Conservation (phyloP, 2,113 vertebrate species). For the Genyomyrus donnyi region DNA sequence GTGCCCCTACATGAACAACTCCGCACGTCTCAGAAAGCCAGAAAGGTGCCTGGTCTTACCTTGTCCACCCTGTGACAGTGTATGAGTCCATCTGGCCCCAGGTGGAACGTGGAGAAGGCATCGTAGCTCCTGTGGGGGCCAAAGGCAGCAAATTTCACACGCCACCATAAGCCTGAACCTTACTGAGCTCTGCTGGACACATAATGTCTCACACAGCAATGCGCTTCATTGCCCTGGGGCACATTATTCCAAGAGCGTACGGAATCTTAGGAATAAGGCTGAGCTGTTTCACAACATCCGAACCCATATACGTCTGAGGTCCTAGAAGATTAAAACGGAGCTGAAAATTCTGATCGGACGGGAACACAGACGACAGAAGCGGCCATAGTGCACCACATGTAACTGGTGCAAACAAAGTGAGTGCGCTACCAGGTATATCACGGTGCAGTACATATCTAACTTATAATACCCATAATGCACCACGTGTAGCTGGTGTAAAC, state of each 20-base stretch:
- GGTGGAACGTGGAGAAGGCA: constrained; percentile 82
- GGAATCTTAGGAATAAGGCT: background rate
- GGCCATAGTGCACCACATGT: too few relatives aligned
- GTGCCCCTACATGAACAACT: background rate
- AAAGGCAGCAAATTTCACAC: background rate
- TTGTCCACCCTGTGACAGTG: constrained; percentile 78
- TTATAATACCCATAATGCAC: too few relatives aligned
- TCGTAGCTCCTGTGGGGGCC: constrained; percentile 65
- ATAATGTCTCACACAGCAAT: background rate
- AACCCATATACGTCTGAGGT: too few relatives aligned
- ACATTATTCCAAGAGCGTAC: background rate
- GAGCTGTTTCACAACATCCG: background rate
- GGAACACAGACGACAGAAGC: too few relatives aligned
- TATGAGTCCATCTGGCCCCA: constrained; percentile 73
- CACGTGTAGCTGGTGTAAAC: too few relatives aligned
- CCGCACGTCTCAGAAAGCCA: background rate
- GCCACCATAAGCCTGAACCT: background rate
- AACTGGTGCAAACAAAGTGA: too few relatives aligned
- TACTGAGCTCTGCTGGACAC: background rate
- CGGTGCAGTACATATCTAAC: too few relatives aligned
- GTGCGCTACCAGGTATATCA: too few relatives aligned
- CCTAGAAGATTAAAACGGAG: too few relatives aligned
- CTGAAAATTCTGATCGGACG: too few relatives aligned
- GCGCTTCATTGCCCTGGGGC: background rate
- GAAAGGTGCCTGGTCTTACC: constrained; percentile 50